phyloP scores from a whole-genome alignment of 2,797 vertebrate species.

The Halcyon smyrnensis region DNA sequence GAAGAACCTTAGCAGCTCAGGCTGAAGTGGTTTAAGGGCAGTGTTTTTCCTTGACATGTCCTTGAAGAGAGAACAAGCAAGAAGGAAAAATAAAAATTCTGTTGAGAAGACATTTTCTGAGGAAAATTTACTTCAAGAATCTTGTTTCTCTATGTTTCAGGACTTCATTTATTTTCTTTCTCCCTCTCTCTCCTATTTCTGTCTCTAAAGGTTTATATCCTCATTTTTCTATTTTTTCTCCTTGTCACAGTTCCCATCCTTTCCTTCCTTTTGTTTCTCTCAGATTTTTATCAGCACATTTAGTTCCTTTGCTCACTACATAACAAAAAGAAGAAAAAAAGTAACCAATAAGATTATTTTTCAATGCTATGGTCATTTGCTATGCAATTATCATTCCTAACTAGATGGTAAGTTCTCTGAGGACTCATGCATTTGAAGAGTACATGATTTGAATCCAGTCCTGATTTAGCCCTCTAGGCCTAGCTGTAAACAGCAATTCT shows the following conservation, averaged over 20 bases:
- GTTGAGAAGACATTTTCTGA: neutral
- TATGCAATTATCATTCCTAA: constrained; percentile 8
- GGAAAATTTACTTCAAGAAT: neutral
- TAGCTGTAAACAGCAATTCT: neutral
- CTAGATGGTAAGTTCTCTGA: constrained; percentile 1
- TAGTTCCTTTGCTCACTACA: neutral
- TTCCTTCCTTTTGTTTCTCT: neutral
- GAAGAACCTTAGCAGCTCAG: neutral
- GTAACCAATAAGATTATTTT: neutral
- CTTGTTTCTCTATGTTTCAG: neutral
- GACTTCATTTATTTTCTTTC: neutral
- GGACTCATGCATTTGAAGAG: neutral
- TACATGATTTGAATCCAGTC: neutral
- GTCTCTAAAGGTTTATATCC: neutral
- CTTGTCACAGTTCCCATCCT: neutral
- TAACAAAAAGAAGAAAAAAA: neutral
- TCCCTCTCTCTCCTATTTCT: neutral
- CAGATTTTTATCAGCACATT: neutral
- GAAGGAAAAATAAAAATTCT: neutral
- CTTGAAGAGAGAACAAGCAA: neutral
- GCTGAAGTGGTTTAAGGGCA: neutral
- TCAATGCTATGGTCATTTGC: neutral
- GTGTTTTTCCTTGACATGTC: accelerated
- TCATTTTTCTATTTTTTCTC: neutral
- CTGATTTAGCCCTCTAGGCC: neutral